These are phyloP conservation scores for Hemaris fuciformis DNA, from an alignment of 2,888 invertebrate genomes.

Conservation along the genomic window DNA sequence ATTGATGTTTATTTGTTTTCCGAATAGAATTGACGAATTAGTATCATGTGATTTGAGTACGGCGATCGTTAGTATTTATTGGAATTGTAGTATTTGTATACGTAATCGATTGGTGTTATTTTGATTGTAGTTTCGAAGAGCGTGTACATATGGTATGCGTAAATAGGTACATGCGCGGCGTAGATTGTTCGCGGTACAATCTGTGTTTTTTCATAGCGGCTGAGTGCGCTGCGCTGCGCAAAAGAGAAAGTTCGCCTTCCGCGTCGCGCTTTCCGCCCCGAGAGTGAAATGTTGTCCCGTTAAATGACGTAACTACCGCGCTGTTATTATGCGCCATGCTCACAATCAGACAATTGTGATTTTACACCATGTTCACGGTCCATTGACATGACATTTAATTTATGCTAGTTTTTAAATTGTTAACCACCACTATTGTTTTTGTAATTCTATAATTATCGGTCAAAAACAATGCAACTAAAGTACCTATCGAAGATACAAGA, in stretches of 20 bases:
- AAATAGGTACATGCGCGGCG: conserved; percentile 32
- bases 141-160: conserved; percentile 29
- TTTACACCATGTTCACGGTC: conserved; percentile 17
- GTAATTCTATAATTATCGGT: background rate
- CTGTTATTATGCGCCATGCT: conserved; percentile 49
- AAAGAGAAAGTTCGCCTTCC: conserved; percentile 80
- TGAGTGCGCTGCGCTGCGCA: conserved; percentile 51
- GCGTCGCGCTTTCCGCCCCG: conserved; percentile 77
- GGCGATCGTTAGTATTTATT: conserved; percentile 18
- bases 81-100: conserved; percentile 18
- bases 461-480: background rate
- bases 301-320: conserved; percentile 69
- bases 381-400: conserved; percentile 7
- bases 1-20: conserved; percentile 51
- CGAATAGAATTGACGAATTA: conserved; percentile 7
- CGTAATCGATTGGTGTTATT: background rate
- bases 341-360: conserved; percentile 24
- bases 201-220: conserved; percentile 47
- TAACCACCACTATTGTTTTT: background rate
- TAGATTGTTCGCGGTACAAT: conserved; percentile 42
- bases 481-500: background rate
- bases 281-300: conserved; percentile 81
- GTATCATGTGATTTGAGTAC: conserved; percentile 4
- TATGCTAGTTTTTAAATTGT: background rate
- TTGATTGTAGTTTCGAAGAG: background rate